A percentile compares a stretch with the other conserved stretches of the same genome.
Evolutionary conservation across 2,797 vertebrate genomes (phyloP).

Genomic region (Semotilus atromaculatus): DNA sequence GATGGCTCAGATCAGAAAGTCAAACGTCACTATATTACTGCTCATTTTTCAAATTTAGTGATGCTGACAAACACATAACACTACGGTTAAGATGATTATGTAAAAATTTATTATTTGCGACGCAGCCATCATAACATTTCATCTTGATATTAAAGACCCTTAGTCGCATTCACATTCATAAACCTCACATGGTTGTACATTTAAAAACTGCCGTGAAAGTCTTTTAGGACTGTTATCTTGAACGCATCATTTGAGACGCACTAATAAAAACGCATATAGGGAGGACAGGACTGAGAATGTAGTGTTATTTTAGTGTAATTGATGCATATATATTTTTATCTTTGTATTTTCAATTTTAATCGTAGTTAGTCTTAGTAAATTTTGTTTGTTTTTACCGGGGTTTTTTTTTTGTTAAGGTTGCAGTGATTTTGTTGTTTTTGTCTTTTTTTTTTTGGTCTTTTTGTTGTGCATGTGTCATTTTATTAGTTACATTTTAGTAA

Average conservation of each 20-base stretch:
- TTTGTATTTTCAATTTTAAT: too few species aligned
- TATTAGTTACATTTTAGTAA: too few species aligned
- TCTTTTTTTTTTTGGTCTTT: background rate
- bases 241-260: too few species aligned
- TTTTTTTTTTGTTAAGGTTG: background rate
- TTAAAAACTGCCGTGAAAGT: background rate
- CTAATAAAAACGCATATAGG: too few species aligned
- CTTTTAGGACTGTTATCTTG: background rate
- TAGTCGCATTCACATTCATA: background rate
- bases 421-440: too few species aligned
- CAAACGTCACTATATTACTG: background rate
- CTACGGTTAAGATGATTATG: too few species aligned
- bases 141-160: background rate
- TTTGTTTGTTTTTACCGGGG: too few species aligned
- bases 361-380: too few species aligned
- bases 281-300: too few species aligned
- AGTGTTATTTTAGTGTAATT: too few species aligned
- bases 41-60: background rate
- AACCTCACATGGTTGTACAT: background rate
- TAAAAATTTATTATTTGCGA: background rate
- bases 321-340: too few species aligned
- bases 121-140: background rate
- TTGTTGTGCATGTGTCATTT: background rate
- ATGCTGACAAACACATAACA: background rate
- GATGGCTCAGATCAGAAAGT: background rate